A percentile compares a stretch with the other conserved stretches of the same genome.
Conservation (phyloP, 2,113 vertebrate species). For the Ancistrus triradiatus region DNA sequence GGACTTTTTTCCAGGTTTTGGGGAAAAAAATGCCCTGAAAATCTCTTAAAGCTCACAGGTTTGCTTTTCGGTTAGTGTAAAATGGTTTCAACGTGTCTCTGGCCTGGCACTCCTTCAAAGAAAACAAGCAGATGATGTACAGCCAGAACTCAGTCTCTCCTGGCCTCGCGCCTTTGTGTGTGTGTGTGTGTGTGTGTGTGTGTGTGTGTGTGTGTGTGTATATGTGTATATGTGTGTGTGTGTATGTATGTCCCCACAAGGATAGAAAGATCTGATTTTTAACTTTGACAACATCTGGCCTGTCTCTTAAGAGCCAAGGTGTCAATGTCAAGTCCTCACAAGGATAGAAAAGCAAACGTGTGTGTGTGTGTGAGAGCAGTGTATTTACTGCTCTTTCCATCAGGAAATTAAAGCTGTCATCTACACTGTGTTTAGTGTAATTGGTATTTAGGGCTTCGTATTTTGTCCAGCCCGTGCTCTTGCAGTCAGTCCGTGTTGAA, state of each 20-base stretch:
- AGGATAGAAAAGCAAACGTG: too few species aligned
- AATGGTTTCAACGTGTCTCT: slow-evolving; percentile 57
- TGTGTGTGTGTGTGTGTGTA: neutral
- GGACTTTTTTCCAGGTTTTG: too few species aligned
- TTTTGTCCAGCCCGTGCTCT: slow-evolving; percentile 47
- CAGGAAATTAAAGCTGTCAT: slow-evolving; percentile 63
- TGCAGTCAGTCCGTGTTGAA: slow-evolving; percentile 53
- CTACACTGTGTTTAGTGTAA: slow-evolving; percentile 58
- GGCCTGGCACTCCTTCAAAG: slow-evolving; percentile 68
- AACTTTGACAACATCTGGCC: too few species aligned
- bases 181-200: too few species aligned
- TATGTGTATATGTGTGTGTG: slow-evolving; percentile 4
- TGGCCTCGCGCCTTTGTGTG: too few species aligned
- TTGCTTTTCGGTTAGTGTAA: slow-evolving; percentile 64
- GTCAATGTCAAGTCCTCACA: too few species aligned
- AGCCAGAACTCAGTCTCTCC: too few species aligned
- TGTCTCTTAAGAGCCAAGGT: too few species aligned
- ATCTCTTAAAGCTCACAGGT: slow-evolving; percentile 59
- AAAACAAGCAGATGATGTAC: slow-evolving; percentile 61
- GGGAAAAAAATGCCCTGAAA: too few species aligned
- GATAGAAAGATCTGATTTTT: too few species aligned
- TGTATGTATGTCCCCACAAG: neutral
- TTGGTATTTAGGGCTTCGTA: slow-evolving; percentile 61
- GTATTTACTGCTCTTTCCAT: slow-evolving; percentile 62
- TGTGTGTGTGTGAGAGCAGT: too few species aligned